Evolutionary conservation across 2,888 invertebrate genomes (phyloP).

Genomic region (Syritta pipiens): DNA sequence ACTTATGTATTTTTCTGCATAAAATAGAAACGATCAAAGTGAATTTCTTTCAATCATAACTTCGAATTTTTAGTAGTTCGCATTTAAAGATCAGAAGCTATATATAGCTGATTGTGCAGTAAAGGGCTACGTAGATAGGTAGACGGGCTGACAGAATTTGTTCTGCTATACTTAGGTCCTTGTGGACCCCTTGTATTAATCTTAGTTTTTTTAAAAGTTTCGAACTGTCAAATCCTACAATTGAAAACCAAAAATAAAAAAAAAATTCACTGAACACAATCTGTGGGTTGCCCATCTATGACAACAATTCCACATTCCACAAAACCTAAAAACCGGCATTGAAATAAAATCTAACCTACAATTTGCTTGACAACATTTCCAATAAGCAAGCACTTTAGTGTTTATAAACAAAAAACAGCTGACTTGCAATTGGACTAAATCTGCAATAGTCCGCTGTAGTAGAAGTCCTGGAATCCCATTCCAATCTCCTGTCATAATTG

Average conservation of each 20-base stretch:
- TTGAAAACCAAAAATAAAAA: background rate
- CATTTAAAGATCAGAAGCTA: too few species aligned
- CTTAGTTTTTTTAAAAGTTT: too few species aligned
- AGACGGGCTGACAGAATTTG: too few species aligned
- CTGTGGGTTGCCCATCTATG: background rate
- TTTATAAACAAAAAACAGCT: conserved; percentile 70
- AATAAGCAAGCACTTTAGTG: conserved; percentile 27
- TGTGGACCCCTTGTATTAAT: too few species aligned
- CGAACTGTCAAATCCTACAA: too few species aligned
- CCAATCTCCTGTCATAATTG: conserved; percentile 18
- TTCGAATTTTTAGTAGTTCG: too few species aligned
- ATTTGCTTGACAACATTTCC: conserved; percentile 44
- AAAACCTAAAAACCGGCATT: conserved; percentile 2
- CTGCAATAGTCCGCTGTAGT: conserved; percentile 5
- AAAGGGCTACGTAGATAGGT: too few species aligned
- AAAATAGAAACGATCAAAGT: too few species aligned
- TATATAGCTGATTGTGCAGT: too few species aligned
- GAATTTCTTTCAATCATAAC: too few species aligned
- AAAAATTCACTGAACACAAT: background rate
- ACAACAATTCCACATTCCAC: background rate
- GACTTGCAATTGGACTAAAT: conserved; percentile 31
- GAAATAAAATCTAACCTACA: conserved; percentile 23
- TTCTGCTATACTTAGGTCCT: too few species aligned
- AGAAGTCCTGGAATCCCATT: conserved; percentile 28
- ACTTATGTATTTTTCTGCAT: too few species aligned